A percentile compares a stretch with the other conserved stretches of the same genome.
Evolutionary conservation across 2,797 vertebrate genomes (phyloP).

Genomic region (Falco berigora): DNA sequence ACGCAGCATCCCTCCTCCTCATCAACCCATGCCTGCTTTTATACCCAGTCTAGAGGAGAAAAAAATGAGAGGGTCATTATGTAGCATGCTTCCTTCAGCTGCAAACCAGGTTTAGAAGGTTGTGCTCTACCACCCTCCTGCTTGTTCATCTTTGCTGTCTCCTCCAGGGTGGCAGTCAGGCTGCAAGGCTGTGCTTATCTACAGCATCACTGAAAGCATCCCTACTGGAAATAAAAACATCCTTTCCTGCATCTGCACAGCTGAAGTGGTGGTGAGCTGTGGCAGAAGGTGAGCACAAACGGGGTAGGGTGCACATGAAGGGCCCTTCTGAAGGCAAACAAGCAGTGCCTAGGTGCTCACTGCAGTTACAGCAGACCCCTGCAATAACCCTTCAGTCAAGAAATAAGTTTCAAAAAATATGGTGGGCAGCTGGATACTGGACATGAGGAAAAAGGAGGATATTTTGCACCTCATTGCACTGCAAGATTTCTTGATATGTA

Average conservation of each 20-base stretch:
- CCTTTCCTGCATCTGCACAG: neutral
- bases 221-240: neutral
- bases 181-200: neutral
- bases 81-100: neutral
- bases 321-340: neutral
- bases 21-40: neutral
- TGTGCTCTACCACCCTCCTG: neutral
- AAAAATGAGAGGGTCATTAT: neutral
- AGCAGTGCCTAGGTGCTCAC: neutral
- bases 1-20: rapidly evolving
- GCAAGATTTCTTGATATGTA: neutral
- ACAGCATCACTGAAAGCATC: neutral
- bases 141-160: neutral
- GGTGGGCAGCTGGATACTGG: neutral
- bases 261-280: neutral
- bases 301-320: neutral
- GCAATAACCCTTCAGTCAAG: neutral
- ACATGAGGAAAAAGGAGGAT: neutral
- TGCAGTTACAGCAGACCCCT: neutral
- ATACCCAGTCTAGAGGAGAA: neutral
- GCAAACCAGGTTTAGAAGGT: neutral
- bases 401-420: neutral
- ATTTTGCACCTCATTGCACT: neutral
- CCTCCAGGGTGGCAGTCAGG: neutral
- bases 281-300: neutral